Evolutionary conservation across 2,113 vertebrate genomes (phyloP).

Genomic region (Notiomystis cincta): DNA sequence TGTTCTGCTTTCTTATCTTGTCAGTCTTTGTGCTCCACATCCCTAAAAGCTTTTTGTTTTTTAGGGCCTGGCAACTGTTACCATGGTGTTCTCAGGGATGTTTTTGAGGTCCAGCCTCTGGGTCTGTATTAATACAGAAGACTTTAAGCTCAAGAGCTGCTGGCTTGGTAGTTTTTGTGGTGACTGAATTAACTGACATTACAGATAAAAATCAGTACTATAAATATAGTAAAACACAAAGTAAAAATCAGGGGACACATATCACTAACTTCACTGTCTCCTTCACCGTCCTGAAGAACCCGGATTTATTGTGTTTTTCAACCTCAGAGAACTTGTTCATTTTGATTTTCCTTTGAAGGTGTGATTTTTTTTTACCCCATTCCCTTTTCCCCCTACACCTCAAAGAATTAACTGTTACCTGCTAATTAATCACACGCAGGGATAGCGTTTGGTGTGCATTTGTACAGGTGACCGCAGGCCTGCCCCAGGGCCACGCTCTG

Average conservation of each 20-base stretch:
- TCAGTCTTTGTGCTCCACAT: not conserved
- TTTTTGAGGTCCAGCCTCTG: not conserved
- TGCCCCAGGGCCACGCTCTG: not conserved
- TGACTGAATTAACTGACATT: not conserved
- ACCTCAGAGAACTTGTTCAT: not conserved
- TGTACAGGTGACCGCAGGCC: not conserved
- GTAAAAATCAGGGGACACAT: not conserved
- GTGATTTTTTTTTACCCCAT: not conserved
- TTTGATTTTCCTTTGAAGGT: not conserved
- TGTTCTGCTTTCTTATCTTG: not conserved
- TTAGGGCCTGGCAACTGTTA: slow-evolving; percentile 28
- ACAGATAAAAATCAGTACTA: not conserved
- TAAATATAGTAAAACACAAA: not conserved
- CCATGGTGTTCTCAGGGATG: not conserved
- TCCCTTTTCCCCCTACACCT: not conserved
- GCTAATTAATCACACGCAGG: not conserved
- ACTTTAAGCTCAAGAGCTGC: not conserved
- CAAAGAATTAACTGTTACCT: not conserved
- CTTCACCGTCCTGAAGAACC: not conserved
- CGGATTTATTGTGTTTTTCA: not conserved
- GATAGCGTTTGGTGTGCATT: not conserved
- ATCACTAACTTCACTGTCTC: not conserved
- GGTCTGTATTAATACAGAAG: not conserved
- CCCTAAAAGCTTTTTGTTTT: not conserved
- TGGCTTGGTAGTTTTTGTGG: not conserved